Conservation (phyloP, 2,888 invertebrate genomes). For the Ophion ventricosus region DNA sequence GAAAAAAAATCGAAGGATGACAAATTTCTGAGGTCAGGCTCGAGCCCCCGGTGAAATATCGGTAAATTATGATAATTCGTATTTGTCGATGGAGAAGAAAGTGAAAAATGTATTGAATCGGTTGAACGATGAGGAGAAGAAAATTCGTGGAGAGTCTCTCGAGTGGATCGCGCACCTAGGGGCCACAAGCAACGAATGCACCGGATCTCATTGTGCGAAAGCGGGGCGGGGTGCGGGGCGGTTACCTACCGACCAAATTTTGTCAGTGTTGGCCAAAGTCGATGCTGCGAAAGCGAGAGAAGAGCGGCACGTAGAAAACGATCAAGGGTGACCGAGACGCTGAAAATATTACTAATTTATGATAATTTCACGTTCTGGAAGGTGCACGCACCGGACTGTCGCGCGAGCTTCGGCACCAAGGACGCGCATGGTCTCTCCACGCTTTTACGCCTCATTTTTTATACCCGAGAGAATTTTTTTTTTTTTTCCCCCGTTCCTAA, state of each 20-base stretch:
- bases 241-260: slow-evolving; percentile 12
- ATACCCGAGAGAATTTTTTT: slow-evolving; percentile 24
- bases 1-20: slow-evolving; percentile 23
- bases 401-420: slow-evolving; percentile 2
- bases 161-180: slow-evolving; percentile 28
- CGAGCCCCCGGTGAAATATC: slow-evolving; percentile 33
- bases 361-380: slow-evolving; percentile 75
- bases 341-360: slow-evolving; percentile 79
- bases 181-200: slow-evolving; percentile 43
- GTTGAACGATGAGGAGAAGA: slow-evolving; percentile 55
- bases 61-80: slow-evolving; percentile 60
- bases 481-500: slow-evolving; percentile 47
- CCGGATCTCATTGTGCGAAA: slow-evolving; percentile 50
- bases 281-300: slow-evolving; percentile 51
- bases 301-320: slow-evolving; percentile 57
- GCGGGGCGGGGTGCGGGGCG: slow-evolving; percentile 7
- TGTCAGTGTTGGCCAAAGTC: slow-evolving; percentile 2
- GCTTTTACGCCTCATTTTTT: slow-evolving; percentile 25
- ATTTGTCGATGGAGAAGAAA: slow-evolving; percentile 16
- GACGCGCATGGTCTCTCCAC: neutral
- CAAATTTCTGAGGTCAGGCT: slow-evolving; percentile 10
- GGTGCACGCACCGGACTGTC: slow-evolving; percentile 62
- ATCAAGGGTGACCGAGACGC: slow-evolving; percentile 56
- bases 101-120: slow-evolving; percentile 45
- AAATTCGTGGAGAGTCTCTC: slow-evolving; percentile 46